phyloP scores from a whole-genome alignment of 2,797 vertebrate genomes.

The Bufotes viridis region DNA sequence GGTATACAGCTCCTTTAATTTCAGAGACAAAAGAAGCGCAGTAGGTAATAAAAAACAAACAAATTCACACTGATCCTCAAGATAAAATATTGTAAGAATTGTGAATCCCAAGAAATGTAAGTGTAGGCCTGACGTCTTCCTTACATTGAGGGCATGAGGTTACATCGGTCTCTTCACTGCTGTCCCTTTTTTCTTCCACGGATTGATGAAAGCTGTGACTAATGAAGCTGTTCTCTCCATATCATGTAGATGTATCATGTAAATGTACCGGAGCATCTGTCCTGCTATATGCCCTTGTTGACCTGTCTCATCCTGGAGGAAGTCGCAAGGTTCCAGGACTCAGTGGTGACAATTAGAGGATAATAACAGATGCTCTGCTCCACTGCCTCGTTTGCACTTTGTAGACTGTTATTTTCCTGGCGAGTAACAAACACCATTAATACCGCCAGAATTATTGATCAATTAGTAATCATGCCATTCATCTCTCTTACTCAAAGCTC shows the following conservation, averaged over 20 bases:
- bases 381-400: conserved; percentile 50
- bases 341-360: conserved; percentile 40
- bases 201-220: neutral
- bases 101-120: neutral
- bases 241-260: conserved; percentile 28
- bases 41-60: neutral
- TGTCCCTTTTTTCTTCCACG: too few relatives aligned
- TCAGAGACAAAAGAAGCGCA: neutral
- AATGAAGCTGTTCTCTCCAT: conserved; percentile 31
- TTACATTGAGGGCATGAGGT: conserved; percentile 4
- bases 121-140: neutral
- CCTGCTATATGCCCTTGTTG: conserved; percentile 10
- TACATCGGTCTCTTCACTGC: neutral
- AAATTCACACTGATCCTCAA: neutral
- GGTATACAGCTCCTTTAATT: neutral
- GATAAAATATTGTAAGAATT: conserved; percentile 1
- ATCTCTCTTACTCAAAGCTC: conserved; percentile 37
- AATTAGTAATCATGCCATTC: conserved; percentile 58
- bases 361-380: conserved; percentile 40
- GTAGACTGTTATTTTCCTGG: conserved; percentile 47
- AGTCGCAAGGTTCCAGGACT: conserved; percentile 15
- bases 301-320: conserved; percentile 23
- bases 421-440: conserved; percentile 44
- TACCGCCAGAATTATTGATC: conserved; percentile 56
- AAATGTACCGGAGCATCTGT: conserved; percentile 29